These are phyloP conservation scores for Hemiscyllium ocellatum DNA, from an alignment of 2,113 vertebrate species.

Conservation along the genomic window DNA sequence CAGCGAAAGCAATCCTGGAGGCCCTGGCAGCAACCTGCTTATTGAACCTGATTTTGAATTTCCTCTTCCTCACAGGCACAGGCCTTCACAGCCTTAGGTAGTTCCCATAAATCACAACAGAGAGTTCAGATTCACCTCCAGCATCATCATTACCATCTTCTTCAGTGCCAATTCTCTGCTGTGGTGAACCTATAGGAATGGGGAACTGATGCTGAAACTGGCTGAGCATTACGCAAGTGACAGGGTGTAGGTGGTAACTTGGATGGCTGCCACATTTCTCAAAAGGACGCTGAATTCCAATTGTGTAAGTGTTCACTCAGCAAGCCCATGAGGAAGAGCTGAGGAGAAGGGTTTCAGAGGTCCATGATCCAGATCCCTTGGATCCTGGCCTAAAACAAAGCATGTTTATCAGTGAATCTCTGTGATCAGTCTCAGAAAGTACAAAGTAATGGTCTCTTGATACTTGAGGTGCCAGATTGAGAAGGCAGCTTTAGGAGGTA, in stretches of 20 bases:
- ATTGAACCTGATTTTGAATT: background rate
- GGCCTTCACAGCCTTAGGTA: background rate
- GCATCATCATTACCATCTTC: background rate
- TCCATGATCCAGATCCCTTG: background rate
- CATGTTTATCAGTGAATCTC: background rate
- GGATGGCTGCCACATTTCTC: background rate
- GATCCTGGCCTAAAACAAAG: background rate
- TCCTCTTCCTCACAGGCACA: background rate
- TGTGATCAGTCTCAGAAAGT: too few relatives aligned
- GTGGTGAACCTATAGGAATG: background rate
- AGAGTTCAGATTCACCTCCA: background rate
- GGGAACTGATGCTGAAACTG: background rate
- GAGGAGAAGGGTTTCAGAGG: background rate
- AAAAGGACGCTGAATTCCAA: background rate
- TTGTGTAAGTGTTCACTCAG: background rate
- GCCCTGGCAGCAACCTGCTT: background rate
- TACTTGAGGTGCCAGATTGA: background rate
- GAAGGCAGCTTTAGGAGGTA: background rate
- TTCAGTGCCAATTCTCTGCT: background rate
- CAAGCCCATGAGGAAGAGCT: background rate
- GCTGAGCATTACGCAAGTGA: background rate
- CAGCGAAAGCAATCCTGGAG: background rate
- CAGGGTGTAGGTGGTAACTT: background rate
- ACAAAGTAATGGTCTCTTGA: too few relatives aligned
- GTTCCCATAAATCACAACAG: background rate